Percentiles rank a stretch among this genome's conserved stretches.
Conservation (phyloP, 2,888 invertebrate genomes). For the Gortyna flavago region DNA sequence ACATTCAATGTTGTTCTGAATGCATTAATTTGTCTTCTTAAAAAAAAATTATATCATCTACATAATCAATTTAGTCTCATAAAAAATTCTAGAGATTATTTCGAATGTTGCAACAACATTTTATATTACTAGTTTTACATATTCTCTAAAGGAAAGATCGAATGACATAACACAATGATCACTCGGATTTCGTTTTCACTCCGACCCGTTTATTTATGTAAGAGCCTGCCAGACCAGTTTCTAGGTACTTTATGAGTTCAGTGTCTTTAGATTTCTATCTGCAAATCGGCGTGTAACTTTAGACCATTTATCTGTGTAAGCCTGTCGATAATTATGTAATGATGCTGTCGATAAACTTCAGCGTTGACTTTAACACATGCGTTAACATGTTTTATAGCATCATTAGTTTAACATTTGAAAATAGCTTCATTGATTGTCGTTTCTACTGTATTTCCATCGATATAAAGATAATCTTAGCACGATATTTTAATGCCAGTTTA, state of each 20-base stretch:
- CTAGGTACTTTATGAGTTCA: constrained; percentile 54
- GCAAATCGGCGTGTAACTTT: constrained; percentile 38
- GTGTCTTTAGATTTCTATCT: constrained; percentile 59
- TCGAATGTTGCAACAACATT: background rate
- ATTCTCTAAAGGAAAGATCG: constrained; percentile 12
- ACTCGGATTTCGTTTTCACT: constrained; percentile 57
- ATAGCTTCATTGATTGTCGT: too few species aligned
- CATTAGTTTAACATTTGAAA: background rate
- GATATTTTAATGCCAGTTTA: background rate
- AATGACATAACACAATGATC: constrained; percentile 55
- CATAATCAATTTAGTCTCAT: background rate
- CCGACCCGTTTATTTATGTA: constrained; percentile 58
- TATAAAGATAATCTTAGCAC: background rate
- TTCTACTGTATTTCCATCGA: background rate
- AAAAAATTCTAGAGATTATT: background rate
- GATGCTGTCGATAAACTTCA: constrained; percentile 11
- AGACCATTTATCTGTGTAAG: constrained; percentile 37
- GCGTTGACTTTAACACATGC: background rate
- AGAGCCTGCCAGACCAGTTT: constrained; percentile 61
- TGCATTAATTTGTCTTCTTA: background rate
- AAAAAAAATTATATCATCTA: background rate
- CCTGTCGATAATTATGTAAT: constrained; percentile 44
- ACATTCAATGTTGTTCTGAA: background rate
- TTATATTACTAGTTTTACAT: constrained; percentile 11
- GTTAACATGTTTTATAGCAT: constrained; percentile 7